Conservation (phyloP, 2,113 vertebrate species). For the Synodontis membranacea region DNA sequence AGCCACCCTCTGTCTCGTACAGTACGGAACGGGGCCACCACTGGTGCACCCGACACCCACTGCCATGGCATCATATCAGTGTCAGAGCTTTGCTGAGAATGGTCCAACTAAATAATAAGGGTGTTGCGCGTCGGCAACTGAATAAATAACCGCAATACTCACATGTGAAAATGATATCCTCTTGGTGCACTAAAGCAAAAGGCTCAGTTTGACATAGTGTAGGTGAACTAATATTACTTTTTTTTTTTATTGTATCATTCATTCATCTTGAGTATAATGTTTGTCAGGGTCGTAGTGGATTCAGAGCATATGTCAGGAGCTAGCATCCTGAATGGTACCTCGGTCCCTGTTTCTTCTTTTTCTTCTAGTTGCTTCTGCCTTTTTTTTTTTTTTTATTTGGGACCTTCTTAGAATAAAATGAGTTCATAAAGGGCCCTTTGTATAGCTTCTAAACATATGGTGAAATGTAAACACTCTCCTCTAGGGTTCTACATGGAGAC, state of each 20-base stretch:
- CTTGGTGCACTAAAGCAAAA: background rate
- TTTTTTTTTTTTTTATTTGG: background rate
- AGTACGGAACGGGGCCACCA: background rate
- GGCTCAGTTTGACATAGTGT: background rate
- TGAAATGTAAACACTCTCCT: background rate
- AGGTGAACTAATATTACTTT: background rate
- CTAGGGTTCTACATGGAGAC: background rate
- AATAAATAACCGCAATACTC: background rate
- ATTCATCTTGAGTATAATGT: background rate
- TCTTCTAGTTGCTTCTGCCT: background rate
- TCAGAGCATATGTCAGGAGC: background rate
- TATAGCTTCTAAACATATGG: background rate
- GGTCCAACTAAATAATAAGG: background rate
- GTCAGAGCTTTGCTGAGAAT: background rate
- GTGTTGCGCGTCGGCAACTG: background rate
- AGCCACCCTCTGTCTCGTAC: background rate
- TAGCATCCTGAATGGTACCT: background rate
- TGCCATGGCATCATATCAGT: background rate
- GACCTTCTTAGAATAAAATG: background rate
- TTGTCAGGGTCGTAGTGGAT: background rate
- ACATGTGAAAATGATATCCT: background rate
- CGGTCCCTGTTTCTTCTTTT: too few species aligned
- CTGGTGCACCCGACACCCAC: constrained; percentile 2
- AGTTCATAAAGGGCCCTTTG: background rate
- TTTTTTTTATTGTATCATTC: background rate